Evolutionary conservation across 2,888 invertebrate species (phyloP).

Genomic region (Dryobotodes eremita): DNA sequence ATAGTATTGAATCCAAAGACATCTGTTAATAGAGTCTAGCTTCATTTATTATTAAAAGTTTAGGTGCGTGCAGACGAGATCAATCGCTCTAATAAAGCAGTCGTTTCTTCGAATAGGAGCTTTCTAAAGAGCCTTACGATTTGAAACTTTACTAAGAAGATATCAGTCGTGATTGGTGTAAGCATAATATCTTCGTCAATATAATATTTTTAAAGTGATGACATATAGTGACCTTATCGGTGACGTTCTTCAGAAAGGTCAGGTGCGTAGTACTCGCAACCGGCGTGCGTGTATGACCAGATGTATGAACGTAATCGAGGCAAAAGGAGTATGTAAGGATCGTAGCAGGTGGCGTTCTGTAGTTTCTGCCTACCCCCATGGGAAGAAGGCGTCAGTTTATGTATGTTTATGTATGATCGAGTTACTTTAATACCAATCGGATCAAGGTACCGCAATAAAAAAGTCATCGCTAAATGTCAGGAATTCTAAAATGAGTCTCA

Average conservation of each 20-base stretch:
- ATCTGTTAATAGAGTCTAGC: slow-evolving; percentile 9
- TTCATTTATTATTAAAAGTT: slow-evolving; percentile 20
- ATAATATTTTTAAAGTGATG: not conserved
- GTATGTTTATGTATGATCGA: too few species aligned
- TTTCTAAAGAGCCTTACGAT: not conserved
- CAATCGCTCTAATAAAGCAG: slow-evolving; percentile 6
- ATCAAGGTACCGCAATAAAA: not conserved
- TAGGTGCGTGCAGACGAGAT: slow-evolving; percentile 9
- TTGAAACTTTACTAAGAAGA: not conserved
- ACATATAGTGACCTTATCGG: too few species aligned
- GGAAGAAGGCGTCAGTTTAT: too few species aligned
- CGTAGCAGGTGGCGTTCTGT: too few species aligned
- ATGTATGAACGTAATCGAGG: too few species aligned
- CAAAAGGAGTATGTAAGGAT: too few species aligned
- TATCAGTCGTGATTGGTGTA: not conserved
- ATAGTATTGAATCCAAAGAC: slow-evolving; percentile 4
- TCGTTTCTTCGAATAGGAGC: slow-evolving; percentile 15
- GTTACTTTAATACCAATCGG: not conserved
- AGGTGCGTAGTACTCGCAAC: too few species aligned
- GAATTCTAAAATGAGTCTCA: not conserved
- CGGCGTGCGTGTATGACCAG: too few species aligned
- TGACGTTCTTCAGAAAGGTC: too few species aligned
- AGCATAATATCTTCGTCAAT: not conserved
- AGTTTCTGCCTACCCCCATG: too few species aligned
- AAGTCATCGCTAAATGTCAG: not conserved